These are phyloP conservation scores for Clarias pachynema DNA, from an alignment of 2,797 vertebrate species.

Conservation along the genomic window DNA sequence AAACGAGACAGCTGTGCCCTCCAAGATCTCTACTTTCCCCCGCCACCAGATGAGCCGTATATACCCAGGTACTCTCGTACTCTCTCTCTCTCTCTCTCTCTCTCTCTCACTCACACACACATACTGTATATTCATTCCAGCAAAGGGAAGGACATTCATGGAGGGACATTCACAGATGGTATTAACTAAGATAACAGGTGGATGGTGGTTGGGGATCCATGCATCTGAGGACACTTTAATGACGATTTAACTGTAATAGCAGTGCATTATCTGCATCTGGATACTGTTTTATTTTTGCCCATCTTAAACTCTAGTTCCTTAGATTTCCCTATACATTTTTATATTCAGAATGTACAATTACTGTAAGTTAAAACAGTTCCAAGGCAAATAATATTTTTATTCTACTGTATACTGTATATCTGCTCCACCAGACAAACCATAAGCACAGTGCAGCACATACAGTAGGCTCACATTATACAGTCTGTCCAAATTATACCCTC, in stretches of 20 bases:
- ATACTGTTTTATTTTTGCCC: not conserved
- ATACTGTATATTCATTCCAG: not conserved
- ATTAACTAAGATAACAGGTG: not conserved
- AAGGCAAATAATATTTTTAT: not conserved
- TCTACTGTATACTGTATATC: not conserved
- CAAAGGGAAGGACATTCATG: not conserved
- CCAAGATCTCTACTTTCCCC: constrained; percentile 95
- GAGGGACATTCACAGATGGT: not conserved
- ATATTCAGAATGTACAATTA: not conserved
- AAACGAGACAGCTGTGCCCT: constrained; percentile 96
- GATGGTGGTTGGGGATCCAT: not conserved
- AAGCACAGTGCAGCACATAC: not conserved
- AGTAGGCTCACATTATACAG: constrained; percentile 10
- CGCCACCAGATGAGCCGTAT: constrained; percentile 95
- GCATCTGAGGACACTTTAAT: not conserved
- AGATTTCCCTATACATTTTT: not conserved
- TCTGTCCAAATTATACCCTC: not conserved
- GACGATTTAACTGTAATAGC: not conserved
- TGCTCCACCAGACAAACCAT: too few relatives aligned
- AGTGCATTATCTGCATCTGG: not conserved
- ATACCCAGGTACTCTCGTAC: constrained; percentile 89
- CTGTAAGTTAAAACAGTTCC: not conserved
- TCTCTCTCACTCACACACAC: not conserved
- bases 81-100: too few relatives aligned
- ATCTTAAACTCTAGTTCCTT: not conserved